These are phyloP conservation scores for Sapayoa aenigma DNA, from an alignment of 2,113 vertebrate species.

Conservation along the genomic window DNA sequence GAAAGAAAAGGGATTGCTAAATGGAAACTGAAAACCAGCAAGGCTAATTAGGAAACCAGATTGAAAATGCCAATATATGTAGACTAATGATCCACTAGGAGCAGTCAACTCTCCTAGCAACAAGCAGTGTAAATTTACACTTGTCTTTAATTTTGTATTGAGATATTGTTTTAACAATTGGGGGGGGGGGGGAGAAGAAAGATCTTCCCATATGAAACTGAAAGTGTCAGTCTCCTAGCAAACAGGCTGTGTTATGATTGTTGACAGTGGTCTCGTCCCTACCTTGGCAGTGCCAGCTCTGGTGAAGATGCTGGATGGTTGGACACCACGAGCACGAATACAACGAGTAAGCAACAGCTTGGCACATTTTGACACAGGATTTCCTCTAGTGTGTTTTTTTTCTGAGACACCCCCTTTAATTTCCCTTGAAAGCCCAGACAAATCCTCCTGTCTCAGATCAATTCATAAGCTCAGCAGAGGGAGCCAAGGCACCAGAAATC, in stretches of 20 bases:
- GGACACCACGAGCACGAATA: neutral
- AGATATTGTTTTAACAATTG: neutral
- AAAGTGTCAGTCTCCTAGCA: neutral
- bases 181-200: neutral
- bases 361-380: neutral
- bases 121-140: neutral
- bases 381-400: neutral
- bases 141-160: neutral
- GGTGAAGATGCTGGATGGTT: neutral
- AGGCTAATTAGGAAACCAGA: neutral
- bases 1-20: neutral
- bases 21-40: neutral
- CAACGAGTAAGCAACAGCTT: fast-evolving
- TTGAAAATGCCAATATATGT: neutral
- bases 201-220: neutral
- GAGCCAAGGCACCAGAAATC: constrained; percentile 16
- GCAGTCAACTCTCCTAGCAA: neutral
- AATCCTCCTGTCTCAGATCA: neutral
- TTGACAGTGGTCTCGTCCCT: neutral
- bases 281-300: fast-evolving
- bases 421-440: neutral
- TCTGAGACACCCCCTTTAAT: fast-evolving
- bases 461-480: neutral
- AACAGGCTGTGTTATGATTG: fast-evolving
- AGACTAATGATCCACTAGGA: neutral